Evolutionary conservation across 2,888 invertebrate species (phyloP).

Genomic region (Callimorpha dominula): DNA sequence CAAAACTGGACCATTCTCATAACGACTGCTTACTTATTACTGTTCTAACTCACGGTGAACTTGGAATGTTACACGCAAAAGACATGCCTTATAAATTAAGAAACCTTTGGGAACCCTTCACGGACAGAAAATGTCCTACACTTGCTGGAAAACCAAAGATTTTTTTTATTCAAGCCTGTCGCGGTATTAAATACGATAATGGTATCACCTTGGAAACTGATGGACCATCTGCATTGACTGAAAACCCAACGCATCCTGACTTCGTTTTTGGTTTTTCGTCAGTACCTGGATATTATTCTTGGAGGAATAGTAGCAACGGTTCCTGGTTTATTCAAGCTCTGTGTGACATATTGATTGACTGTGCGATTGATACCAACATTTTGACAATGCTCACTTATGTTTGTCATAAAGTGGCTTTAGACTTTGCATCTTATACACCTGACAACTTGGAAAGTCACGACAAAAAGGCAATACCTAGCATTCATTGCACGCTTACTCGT

Average conservation of each 20-base stretch:
- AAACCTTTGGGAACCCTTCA: constrained; percentile 91
- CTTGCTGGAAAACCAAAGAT: constrained; percentile 94
- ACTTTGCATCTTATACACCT: constrained; percentile 95
- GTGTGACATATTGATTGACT: constrained; percentile 91
- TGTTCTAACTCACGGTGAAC: constrained; percentile 96
- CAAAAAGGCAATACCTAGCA: constrained; percentile 97
- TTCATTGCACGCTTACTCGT: constrained; percentile 96
- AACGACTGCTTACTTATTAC: constrained; percentile 94
- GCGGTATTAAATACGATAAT: constrained; percentile 94
- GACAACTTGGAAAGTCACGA: constrained; percentile 91
- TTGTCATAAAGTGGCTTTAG: constrained; percentile 93
- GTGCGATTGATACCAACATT: constrained; percentile 91
- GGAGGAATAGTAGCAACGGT: constrained; percentile 97
- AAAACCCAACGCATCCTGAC: constrained; percentile 96
- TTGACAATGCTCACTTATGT: constrained; percentile 95
- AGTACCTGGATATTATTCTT: constrained; percentile 97
- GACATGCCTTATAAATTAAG: constrained; percentile 95
- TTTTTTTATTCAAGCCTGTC: constrained; percentile 96
- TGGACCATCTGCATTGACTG: constrained; percentile 87
- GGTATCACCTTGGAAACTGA: constrained; percentile 85
- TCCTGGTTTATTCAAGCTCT: constrained; percentile 99
- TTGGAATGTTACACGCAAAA: constrained; percentile 94
- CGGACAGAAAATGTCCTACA: constrained; percentile 92
- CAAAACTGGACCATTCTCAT: constrained; percentile 92
- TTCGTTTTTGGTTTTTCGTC: constrained; percentile 98